Percentiles rank a stretch among this genome's conserved stretches.
Conservation (phyloP, 2,113 vertebrate species). For the Podiceps cristatus region DNA sequence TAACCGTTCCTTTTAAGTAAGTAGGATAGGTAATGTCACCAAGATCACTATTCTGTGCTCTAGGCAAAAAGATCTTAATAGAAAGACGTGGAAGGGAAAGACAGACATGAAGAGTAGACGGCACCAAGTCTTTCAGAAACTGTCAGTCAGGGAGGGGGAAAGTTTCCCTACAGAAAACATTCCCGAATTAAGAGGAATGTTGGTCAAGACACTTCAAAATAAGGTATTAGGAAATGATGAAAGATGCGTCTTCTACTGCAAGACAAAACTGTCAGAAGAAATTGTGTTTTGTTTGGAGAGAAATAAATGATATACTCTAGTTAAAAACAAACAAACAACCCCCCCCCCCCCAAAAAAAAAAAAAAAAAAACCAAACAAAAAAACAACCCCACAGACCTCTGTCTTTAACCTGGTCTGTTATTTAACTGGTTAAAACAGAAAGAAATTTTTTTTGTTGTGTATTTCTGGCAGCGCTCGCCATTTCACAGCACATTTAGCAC, state of each 20-base stretch:
- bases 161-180: background rate
- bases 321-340: no score
- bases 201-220: background rate
- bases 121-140: background rate
- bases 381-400: background rate
- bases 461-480: constrained; percentile 76
- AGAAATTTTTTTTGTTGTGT: constrained; percentile 59
- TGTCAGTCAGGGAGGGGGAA: accelerated
- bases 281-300: accelerated
- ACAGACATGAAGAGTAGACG: background rate
- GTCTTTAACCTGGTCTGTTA: background rate
- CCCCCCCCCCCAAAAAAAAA: no score
- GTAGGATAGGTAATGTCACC: background rate
- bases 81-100: background rate
- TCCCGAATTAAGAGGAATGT: background rate
- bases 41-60: background rate
- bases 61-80: background rate
- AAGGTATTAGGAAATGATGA: background rate
- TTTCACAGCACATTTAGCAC: constrained; percentile 78
- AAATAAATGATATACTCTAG: background rate
- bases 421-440: constrained; percentile 42
- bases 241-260: background rate
- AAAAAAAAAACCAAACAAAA: background rate
- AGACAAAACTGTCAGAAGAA: background rate
- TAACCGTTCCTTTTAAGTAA: background rate